These are phyloP conservation scores for Ectropis crepuscularia DNA, from an alignment of 2,888 invertebrate genomes.

Conservation along the genomic window DNA sequence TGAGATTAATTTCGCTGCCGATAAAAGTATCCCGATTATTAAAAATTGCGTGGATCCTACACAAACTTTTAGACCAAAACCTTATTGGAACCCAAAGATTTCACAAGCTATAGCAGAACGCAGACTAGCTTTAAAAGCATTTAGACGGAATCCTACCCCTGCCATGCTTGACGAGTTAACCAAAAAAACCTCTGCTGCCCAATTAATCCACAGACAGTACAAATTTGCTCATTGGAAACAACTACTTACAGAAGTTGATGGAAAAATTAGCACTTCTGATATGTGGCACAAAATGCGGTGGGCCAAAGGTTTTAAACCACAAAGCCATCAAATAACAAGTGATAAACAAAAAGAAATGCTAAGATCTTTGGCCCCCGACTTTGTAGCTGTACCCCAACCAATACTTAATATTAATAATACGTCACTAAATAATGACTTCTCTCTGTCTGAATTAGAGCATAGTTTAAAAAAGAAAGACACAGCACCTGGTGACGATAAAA, in stretches of 20 bases:
- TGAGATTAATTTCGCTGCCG: not conserved
- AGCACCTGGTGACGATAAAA: conserved; percentile 26
- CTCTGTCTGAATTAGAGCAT: not conserved
- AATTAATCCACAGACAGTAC: not conserved
- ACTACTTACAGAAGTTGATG: conserved; percentile 1
- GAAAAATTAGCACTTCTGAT: conserved; percentile 1
- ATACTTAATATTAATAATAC: no score
- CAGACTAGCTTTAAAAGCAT: not conserved
- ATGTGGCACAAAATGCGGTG: conserved; percentile 11
- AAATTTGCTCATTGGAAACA: not conserved
- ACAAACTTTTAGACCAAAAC: conserved; percentile 37
- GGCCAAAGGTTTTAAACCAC: not conserved
- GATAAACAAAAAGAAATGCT: no score
- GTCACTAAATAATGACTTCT: no score
- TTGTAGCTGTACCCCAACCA: not conserved
- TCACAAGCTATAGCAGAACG: conserved; percentile 17
- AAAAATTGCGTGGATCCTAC: no score
- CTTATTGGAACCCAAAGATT: conserved; percentile 17
- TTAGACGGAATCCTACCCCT: conserved; percentile 14
- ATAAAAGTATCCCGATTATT: conserved; percentile 6
- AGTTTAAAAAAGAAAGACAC: conserved; percentile 29
- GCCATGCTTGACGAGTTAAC: not conserved
- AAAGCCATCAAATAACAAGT: not conserved
- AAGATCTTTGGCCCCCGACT: conserved; percentile 9
- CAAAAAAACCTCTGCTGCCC: not conserved